Conservation (phyloP, 2,888 invertebrate genomes). For the Dastarcus helophoroides region DNA sequence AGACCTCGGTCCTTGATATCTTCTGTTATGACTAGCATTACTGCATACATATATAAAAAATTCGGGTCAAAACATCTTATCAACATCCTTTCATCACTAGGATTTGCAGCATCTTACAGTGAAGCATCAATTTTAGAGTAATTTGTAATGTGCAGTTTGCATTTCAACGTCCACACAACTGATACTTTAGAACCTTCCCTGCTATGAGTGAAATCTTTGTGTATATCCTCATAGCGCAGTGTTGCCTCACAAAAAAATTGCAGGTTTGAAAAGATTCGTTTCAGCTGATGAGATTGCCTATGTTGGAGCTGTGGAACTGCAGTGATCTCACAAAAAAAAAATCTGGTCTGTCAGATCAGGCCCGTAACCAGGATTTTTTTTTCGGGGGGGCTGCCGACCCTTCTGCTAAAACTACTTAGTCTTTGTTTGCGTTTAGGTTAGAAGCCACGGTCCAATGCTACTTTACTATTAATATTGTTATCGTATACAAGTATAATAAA, state of each 20-base stretch:
- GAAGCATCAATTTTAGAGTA: slow-evolving; percentile 7
- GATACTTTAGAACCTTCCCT: slow-evolving; percentile 7
- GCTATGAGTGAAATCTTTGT: slow-evolving; percentile 9
- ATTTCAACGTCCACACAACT: background rate
- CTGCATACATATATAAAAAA: slow-evolving; percentile 3
- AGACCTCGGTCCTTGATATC: slow-evolving; percentile 12
- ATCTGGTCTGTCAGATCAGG: too few species aligned
- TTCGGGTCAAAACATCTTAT: slow-evolving; percentile 2
- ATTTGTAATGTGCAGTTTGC: slow-evolving; percentile 7
- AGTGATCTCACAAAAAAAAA: too few species aligned
- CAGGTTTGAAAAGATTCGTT: slow-evolving; percentile 3
- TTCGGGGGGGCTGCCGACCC: too few species aligned
- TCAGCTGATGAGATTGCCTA: too few species aligned
- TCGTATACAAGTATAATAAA: too few species aligned
- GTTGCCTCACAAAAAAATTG: slow-evolving; percentile 5
- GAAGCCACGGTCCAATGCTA: too few species aligned
- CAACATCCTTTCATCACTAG: background rate
- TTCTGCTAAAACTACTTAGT: too few species aligned
- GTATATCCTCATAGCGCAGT: slow-evolving; percentile 8
- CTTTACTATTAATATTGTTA: too few species aligned
- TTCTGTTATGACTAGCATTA: slow-evolving; percentile 7
- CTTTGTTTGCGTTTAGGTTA: too few species aligned
- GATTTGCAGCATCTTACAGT: background rate
- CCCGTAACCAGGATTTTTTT: too few species aligned
- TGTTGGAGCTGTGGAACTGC: too few species aligned